These are phyloP conservation scores for Nannoperca australis DNA, from an alignment of 2,797 vertebrate species.

Conservation along the genomic window DNA sequence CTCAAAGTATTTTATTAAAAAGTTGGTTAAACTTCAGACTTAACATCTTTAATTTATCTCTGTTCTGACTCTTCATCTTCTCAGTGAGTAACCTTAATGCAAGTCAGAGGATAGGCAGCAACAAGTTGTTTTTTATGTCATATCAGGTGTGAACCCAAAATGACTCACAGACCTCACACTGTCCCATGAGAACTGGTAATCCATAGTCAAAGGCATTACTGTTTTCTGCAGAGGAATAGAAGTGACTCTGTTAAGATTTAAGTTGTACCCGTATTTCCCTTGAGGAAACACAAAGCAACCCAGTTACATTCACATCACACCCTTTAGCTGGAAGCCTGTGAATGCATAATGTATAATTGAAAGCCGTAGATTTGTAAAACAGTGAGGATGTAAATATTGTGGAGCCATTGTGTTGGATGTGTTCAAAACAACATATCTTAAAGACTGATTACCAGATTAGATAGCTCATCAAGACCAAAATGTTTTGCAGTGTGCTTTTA, in stretches of 20 bases:
- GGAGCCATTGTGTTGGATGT: constrained; percentile 14
- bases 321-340: constrained; percentile 23
- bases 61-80: constrained; percentile 1
- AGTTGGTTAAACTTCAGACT: neutral
- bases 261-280: constrained; percentile 48
- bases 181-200: constrained; percentile 30
- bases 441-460: constrained; percentile 50
- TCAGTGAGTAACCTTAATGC: constrained; percentile 13
- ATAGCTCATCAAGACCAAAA: constrained; percentile 41
- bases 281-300: constrained; percentile 31
- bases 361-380: constrained; percentile 40
- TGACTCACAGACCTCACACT: constrained; percentile 7
- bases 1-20: neutral
- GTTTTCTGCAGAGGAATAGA: constrained; percentile 37
- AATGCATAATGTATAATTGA: constrained; percentile 45
- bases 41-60: neutral
- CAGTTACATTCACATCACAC: constrained; percentile 54
- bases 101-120: constrained; percentile 5
- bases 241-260: constrained; percentile 52
- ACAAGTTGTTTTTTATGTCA: constrained; percentile 36
- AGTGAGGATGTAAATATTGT: constrained; percentile 33
- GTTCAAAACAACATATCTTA: constrained; percentile 21
- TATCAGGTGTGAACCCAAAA: constrained; percentile 36
- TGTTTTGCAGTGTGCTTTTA: constrained; percentile 17
- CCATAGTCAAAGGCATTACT: constrained; percentile 35